phyloP scores from a whole-genome alignment of 1,140 invertebrate genomes.

The Rhyacophila brunnea region DNA sequence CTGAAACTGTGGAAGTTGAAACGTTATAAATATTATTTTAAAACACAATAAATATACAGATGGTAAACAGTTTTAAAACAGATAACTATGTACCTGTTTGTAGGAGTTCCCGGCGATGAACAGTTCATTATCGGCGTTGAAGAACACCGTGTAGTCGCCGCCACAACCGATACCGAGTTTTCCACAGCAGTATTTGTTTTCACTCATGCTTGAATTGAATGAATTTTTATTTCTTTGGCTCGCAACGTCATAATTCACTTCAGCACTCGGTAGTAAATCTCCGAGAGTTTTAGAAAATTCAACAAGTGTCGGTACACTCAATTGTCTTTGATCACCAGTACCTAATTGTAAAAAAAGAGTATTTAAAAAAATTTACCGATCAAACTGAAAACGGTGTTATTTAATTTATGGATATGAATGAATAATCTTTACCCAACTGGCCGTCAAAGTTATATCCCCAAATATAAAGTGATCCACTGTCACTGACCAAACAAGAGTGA shows the following conservation, averaged over 20 bases:
- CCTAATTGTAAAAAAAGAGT: slow-evolving; percentile 50
- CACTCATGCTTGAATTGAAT: not conserved
- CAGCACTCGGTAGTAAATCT: not conserved
- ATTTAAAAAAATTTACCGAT: not conserved
- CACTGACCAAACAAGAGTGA: slow-evolving; percentile 66
- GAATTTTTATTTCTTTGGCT: slow-evolving; percentile 4
- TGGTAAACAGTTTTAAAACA: not conserved
- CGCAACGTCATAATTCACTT: slow-evolving; percentile 40
- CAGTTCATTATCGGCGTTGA: slow-evolving; percentile 57
- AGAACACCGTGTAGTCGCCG: slow-evolving; percentile 68
- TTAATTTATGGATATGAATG: not conserved
- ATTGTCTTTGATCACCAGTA: slow-evolving; percentile 56
- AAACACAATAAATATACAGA: not conserved
- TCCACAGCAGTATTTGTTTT: too few relatives aligned
- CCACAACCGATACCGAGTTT: slow-evolving; percentile 52
- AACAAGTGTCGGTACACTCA: slow-evolving; percentile 45
- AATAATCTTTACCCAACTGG: slow-evolving; percentile 44
- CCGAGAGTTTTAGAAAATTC: slow-evolving; percentile 17
- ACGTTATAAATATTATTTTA: not conserved
- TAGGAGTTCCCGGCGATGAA: slow-evolving; percentile 63
- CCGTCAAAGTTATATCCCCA: slow-evolving; percentile 73
- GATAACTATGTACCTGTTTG: slow-evolving; percentile 35
- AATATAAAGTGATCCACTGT: slow-evolving; percentile 62
- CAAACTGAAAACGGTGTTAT: too few relatives aligned
- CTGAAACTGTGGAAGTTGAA: slow-evolving; percentile 13